These are phyloP conservation scores for Pseudorectes ferrugineus DNA, from an alignment of 2,113 vertebrate species.

Conservation along the genomic window DNA sequence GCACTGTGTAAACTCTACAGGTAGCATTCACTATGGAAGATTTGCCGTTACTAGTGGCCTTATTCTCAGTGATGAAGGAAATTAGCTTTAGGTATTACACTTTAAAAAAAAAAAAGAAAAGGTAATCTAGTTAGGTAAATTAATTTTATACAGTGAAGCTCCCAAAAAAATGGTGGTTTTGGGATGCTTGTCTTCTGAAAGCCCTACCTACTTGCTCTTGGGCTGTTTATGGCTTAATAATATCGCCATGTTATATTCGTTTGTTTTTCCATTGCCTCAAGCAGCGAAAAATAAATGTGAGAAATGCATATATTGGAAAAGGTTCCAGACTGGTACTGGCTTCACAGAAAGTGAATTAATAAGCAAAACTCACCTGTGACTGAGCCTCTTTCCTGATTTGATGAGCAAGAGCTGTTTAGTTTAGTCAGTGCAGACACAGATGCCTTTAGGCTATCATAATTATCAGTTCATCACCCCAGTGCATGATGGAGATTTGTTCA, in stretches of 20 bases:
- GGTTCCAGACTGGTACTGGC: background rate
- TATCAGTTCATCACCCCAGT: background rate
- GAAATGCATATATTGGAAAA: background rate
- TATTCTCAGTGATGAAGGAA: background rate
- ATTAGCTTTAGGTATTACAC: background rate
- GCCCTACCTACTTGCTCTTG: background rate
- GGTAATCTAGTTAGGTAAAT: background rate
- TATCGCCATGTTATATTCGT: rapidly evolving
- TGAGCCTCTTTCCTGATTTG: background rate
- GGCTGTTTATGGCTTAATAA: background rate
- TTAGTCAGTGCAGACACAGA: background rate
- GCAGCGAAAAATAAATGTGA: background rate
- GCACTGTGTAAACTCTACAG: background rate
- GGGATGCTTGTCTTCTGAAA: background rate
- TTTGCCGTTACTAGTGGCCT: background rate
- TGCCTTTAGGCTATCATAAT: background rate
- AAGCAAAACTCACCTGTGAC: background rate
- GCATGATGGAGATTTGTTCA: background rate
- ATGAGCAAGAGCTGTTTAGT: background rate
- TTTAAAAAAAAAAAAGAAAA: background rate
- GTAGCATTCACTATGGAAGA: background rate
- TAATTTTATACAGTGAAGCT: background rate
- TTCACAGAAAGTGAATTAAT: background rate
- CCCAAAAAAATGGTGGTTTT: background rate
- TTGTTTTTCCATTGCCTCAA: background rate